These are phyloP conservation scores for Rhyzopertha dominica DNA, from an alignment of 1,140 invertebrate species.

Conservation along the genomic window DNA sequence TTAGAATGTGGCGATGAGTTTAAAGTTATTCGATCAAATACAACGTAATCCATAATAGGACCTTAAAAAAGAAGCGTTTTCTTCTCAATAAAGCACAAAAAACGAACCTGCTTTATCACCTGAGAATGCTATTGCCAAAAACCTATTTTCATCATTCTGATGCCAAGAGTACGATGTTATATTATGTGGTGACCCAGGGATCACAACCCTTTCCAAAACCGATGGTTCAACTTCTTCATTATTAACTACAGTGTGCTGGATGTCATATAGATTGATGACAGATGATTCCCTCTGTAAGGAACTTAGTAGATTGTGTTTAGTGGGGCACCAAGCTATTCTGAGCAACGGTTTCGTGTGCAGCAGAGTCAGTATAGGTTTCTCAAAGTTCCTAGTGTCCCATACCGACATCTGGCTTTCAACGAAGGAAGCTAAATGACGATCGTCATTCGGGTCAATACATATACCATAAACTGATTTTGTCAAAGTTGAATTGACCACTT, in stretches of 20 bases:
- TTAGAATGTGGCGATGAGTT: conserved; percentile 69
- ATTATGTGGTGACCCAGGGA: conserved; percentile 49
- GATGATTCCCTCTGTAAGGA: conserved; percentile 67
- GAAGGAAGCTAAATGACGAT: conserved; percentile 76
- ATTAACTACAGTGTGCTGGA: conserved; percentile 65
- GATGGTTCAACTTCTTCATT: conserved; percentile 70
- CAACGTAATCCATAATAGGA: conserved; percentile 62
- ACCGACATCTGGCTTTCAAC: conserved; percentile 74
- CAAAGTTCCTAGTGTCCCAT: conserved; percentile 85
- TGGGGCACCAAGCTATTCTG: conserved; percentile 84
- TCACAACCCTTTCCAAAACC: conserved; percentile 67
- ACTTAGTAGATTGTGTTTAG: conserved; percentile 71
- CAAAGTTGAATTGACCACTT: conserved; percentile 64
- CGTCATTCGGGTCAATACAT: conserved; percentile 69
- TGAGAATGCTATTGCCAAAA: conserved; percentile 62
- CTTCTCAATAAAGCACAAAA: conserved; percentile 5
- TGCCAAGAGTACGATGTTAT: conserved; percentile 81
- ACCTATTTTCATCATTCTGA: conserved; percentile 67
- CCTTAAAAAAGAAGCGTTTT: conserved; percentile 44
- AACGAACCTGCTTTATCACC: conserved; percentile 44
- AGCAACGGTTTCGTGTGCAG: conserved; percentile 64
- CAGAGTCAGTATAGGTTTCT: conserved; percentile 73
- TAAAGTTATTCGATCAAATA: conserved; percentile 76
- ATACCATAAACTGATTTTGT: conserved; percentile 82
- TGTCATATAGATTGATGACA: conserved; percentile 70